phyloP scores from a whole-genome alignment of 92 coral and sea anemone species.

The Micromussa lordhowensis region DNA sequence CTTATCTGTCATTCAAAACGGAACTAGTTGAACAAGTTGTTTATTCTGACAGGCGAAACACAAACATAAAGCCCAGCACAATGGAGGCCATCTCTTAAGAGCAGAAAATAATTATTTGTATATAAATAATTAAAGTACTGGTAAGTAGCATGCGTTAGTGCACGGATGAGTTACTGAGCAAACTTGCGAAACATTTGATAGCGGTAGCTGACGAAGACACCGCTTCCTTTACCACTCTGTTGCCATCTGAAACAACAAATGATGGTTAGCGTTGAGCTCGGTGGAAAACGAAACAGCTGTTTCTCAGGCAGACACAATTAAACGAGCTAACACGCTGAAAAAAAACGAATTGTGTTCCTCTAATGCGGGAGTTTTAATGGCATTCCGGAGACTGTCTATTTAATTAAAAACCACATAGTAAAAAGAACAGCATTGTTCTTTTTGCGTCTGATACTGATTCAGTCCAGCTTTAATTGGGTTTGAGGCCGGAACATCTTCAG shows the following conservation, averaged over 20 bases:
- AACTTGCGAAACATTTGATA: not conserved
- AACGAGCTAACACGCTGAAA: too few relatives aligned
- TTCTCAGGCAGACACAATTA: too few relatives aligned
- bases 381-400: not conserved
- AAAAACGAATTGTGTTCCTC: too few relatives aligned
- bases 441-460: not conserved
- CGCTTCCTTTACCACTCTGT: not conserved
- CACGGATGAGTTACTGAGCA: not conserved
- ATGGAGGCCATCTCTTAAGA: not conserved
- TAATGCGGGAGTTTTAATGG: too few relatives aligned
- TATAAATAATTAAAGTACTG: not conserved
- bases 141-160: not conserved
- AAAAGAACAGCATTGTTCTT: not conserved
- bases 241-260: not conserved
- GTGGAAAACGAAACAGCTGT: not conserved
- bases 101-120: not conserved
- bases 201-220: too few relatives aligned
- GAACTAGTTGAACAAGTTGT: not conserved
- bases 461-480: not conserved
- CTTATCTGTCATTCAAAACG: too few relatives aligned
- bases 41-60: not conserved
- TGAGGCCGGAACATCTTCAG: too few relatives aligned
- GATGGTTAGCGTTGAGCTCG: not conserved
- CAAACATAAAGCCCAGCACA: too few relatives aligned
- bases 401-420: not conserved